Percentiles rank a stretch among this genome's conserved stretches.
phyloP scores from a whole-genome alignment of 2,888 invertebrate species.

The Scaptodrosophila latifasciaeformis region DNA sequence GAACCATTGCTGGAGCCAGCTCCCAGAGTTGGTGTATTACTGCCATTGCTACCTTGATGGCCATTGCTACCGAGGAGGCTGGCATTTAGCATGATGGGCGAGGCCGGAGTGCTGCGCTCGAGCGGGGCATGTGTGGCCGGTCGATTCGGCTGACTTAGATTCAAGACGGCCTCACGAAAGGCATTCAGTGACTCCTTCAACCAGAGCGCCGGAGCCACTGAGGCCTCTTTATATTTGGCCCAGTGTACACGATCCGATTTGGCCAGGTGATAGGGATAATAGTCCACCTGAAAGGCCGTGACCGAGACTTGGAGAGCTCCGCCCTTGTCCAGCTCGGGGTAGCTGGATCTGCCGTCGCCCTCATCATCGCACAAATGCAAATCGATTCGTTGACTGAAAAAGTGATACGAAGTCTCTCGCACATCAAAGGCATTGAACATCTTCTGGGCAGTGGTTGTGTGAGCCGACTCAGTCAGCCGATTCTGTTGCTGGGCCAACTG shows the following conservation, averaged over 20 bases:
- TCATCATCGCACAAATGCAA: slow-evolving; percentile 97
- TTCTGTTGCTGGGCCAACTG: slow-evolving; percentile 79
- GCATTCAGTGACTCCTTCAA: slow-evolving; percentile 87
- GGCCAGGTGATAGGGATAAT: slow-evolving; percentile 97
- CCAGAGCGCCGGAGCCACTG: slow-evolving; percentile 89
- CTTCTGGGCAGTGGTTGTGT: slow-evolving; percentile 76
- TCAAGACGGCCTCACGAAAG: slow-evolving; percentile 86
- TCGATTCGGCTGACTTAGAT: slow-evolving; percentile 81
- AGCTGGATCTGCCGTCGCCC: slow-evolving; percentile 88
- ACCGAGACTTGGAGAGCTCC: slow-evolving; percentile 95
- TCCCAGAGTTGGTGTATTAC: slow-evolving; percentile 49
- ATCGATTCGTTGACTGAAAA: slow-evolving; percentile 94
- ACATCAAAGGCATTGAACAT: slow-evolving; percentile 93
- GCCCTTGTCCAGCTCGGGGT: slow-evolving; percentile 89
- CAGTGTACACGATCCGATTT: slow-evolving; percentile 91
- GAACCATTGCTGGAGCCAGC: slow-evolving; percentile 51
- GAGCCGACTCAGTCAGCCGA: slow-evolving; percentile 70
- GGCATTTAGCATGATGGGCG: slow-evolving; percentile 67
- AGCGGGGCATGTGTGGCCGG: slow-evolving; percentile 73
- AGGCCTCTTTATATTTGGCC: slow-evolving; percentile 88
- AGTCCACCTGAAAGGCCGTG: slow-evolving; percentile 90
- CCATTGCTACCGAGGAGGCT: slow-evolving; percentile 49
- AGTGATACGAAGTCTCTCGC: slow-evolving; percentile 98
- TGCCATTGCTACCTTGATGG: slow-evolving; percentile 44
- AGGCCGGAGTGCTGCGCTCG: slow-evolving; percentile 71